Evolutionary conservation across 2,113 vertebrate genomes (phyloP), one percentile per base, ranked within the genome.

Genomic region (Xenus cinereus): DNA sequence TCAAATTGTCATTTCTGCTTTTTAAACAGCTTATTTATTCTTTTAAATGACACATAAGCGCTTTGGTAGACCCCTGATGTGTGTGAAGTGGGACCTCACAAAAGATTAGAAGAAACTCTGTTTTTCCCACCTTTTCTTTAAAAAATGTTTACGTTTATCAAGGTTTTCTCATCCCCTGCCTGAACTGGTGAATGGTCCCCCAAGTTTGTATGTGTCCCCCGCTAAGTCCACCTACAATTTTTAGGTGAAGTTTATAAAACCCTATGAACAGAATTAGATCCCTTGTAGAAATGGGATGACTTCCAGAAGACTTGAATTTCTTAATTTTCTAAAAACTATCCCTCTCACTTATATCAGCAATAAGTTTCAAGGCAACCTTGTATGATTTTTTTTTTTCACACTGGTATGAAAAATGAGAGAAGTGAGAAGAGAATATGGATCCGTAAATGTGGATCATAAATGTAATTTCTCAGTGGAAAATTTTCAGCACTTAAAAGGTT

Each of bases 381-480:
- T 7, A 9, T 12, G 37, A n/a, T 63, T 21, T 53, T 5, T 23
- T 51, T 6, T 87, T 63, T 59, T 66, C 79, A 48, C 35, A 21
- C 11, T 60, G 53, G 12, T 67, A 32, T 83, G 86, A 92, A 87
- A 92, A 93, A 94, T 69, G 59, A 66, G 56, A 13, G 19, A 43
- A 90, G 51, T 22, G 77, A 82, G 69, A 89, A 60, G 72, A 84
- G 53, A 79, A 39, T 69, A 57, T 8, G 51, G 76, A 84, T 78
- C 73, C 10, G 3, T 57, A 64, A 95, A 57, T 16, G 28, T 67
- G 62, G 33, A 87, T 57, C 73, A 60, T 91, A 83, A 94, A 66
- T 48, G 74, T 66, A 91, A 92, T 94, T 92, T 92, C 85, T 95
- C 90, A 60, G 64, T 54, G 74, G 90, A 93, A 89, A 94, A 64